Base-by-base conservation (phyloP, 2,797 vertebrate genomes). In the Mareca strepera region DNA sequence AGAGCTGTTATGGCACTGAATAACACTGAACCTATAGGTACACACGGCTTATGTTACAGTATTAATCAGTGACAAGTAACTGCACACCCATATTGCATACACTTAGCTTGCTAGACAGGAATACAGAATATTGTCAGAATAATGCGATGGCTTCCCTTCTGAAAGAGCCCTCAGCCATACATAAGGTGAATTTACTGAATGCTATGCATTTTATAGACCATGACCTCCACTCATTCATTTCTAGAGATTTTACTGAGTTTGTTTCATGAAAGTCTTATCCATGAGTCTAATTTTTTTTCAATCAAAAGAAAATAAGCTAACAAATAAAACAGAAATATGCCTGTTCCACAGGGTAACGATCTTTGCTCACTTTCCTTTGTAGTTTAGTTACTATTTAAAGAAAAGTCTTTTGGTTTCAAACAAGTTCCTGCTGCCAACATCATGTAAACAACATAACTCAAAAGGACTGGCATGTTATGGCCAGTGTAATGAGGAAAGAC, bases 391-490 rank as follows among this genome's bases (percentile, higher is more conserved):
- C 31, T 86, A 15, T 73, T 82, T 87, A 52, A 85, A 70, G 50
- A 35, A 62, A 69, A 72, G 12, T 16, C 4, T 68, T 16, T 50
- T 50, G 48, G 68, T 92, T 82, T 83, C 63, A 44, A 85, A 67
- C 6, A 56, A 79, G 44, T n/a, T 73, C 29, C 50, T 68, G 43
- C 31, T 79, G 82, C 72, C 90, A 85, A 25, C 29, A 48, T 37
- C 43, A 58, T 33, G 58, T 90, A 90, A 93, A 88, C 74, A 92
- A 78, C 44, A 75, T 81, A 93, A 93, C 17, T 94, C 83, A 94
- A 35, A n/a, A 64, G 17, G 68, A 50, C 22, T 3, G 1, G 60
- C 4, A 6, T 29, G 28, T 86, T 96, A 81, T 46, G 39, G 72
- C 11, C 43, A 33, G 37, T 5, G 53, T 91, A 95, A 94, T 72